Base-by-base conservation (phyloP, 1,140 invertebrate species). In the Anastatus disparis region DNA sequence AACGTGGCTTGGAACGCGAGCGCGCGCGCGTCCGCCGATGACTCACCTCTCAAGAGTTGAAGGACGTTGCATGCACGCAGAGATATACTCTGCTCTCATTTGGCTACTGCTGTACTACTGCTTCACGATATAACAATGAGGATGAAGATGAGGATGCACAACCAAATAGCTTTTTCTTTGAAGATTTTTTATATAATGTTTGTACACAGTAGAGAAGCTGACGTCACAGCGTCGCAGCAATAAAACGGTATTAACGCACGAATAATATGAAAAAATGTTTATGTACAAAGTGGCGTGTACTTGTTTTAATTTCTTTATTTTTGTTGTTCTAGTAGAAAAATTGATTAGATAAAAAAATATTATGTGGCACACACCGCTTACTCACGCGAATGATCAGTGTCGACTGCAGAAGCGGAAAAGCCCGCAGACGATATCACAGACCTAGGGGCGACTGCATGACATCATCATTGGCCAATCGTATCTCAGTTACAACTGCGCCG, bases 391-490 rank as follows among this genome's bases (percentile, higher is more conserved):
- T 78, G 77, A 76, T 81, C 77, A 77, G 77, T 84, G 77, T 83
- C 74, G 79, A 85, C 83, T 85, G 84, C 82, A 84, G 80, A 82
- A 84, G 83, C 83, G 84, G 81, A 84, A 84, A 82, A 84, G 75
- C 80, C 80, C 81, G 81, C 83, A 82, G 84, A 83, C 81, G 77
- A 79, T 79, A 83, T 81, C 81, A 78, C 77, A 81, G 80, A 82
- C 79, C 75, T 80, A 81, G 80, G 82, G 82, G 80, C 79, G 82
- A 84, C 81, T 82, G 82, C 75, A 82, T 86, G 84, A 85, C 84
- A 85, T 85, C 84, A 85, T 79, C 81, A 62, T 76, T 27, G 66
- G 69, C 84, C 84, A 86, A 86, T 86, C 35, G 29, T 42, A 55
- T 29, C 13, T 40, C 58, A 31, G 17, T 12, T 48, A 44, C 44